phyloP scores from a whole-genome alignment of 2,113 vertebrate species.

The Sigmodon hispidus region DNA sequence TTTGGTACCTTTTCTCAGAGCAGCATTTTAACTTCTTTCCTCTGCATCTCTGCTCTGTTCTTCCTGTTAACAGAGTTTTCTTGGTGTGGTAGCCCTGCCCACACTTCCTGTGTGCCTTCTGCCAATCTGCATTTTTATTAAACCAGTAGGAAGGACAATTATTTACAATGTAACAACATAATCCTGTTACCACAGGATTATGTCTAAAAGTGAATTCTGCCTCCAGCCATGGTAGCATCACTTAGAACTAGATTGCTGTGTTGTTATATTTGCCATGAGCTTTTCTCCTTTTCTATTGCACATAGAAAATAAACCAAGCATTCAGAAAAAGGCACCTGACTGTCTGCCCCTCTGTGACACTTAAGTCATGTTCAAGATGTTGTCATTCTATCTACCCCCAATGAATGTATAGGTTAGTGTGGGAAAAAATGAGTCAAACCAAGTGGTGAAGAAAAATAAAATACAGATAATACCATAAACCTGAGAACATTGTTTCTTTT shows the following conservation, averaged over 20 bases:
- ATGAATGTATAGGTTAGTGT: not conserved
- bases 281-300: not conserved
- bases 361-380: not conserved
- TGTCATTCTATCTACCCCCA: not conserved
- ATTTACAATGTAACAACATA: too few relatives aligned
- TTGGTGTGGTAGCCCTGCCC: too few relatives aligned
- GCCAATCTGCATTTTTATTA: too few relatives aligned
- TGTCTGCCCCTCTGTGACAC: not conserved
- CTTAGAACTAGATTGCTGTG: not conserved
- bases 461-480: constrained; percentile 42
- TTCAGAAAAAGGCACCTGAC: not conserved
- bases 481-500: constrained; percentile 45
- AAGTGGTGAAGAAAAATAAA: not conserved
- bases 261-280: not conserved
- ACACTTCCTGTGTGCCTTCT: too few relatives aligned
- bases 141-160: too few relatives aligned
- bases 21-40: too few relatives aligned
- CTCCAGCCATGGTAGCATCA: not conserved
- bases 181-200: too few relatives aligned
- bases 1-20: too few relatives aligned
- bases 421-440: not conserved
- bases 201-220: not conserved
- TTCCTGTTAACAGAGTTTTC: too few relatives aligned
- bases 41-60: too few relatives aligned
- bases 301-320: not conserved